Base-by-base conservation (phyloP, 2,797 vertebrate genomes). In the Gymnoscopelus microlampas region DNA sequence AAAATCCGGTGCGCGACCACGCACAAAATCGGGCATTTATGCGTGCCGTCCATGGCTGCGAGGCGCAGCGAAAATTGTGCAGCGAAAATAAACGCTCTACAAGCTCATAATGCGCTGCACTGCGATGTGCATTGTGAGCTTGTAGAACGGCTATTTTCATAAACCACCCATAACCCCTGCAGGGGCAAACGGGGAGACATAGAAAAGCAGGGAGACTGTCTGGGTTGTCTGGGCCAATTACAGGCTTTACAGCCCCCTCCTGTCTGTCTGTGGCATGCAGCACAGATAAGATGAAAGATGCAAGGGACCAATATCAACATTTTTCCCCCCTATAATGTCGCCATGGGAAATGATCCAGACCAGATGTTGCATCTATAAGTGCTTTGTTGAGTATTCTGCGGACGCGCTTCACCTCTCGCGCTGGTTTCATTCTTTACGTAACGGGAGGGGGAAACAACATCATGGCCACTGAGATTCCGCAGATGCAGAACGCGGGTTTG, bases 271-370 rank as follows among this genome's bases (percentile, higher is more conserved):
- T 82, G 87, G 87, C 87, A 90, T 88, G 87, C 74, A 77, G 81
- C 73, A 81, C 74, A 90, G 88, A 92, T 90, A 88, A 91, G 87
- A 90, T 85, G 85, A 88, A 88, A 81, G 81, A 74, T 76, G 19
- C 74, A 82, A 48, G 14, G 61, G 71, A 85, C 65, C 56, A 83
- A 88, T 84, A 86, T 78, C 74, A 68, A 76, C 79, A 67, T 84
- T 74, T 83, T 76, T 73, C 23, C 32, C 58, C 47, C 76, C 58
- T 26, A 6, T 13, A 9, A 7, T 79, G 71, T 71, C 53, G 50
- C 75, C 65, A 63, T 71, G 62, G 66, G 71, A 81, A 82, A 73
- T 79, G 51, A 90, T 77, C 26, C 32, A 51, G 64, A 71, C 77
- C 88, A 91, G 88, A 91, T 88, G 84, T 72, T 73, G 10, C 12